Evolutionary conservation across 1,140 invertebrate species (phyloP).

Genomic region (Ceratosolen fusciceps): DNA sequence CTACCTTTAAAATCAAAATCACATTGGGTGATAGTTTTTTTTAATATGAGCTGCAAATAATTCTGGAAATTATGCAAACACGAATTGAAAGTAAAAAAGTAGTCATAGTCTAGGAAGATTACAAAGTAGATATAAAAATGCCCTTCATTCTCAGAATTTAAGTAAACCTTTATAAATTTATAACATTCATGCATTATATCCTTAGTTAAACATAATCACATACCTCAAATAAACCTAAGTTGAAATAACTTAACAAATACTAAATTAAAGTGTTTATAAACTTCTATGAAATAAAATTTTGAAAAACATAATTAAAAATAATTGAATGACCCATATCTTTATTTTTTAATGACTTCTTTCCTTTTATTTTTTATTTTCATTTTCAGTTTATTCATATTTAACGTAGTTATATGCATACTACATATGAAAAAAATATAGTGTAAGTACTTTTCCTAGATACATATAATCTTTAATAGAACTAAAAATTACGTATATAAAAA

Average conservation of each 20-base stretch:
- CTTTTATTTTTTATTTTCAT: background rate
- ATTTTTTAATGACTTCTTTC: background rate
- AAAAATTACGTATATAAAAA: no score
- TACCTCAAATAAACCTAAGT: background rate
- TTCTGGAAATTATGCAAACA: constrained; percentile 8
- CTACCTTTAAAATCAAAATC: background rate
- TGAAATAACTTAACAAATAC: background rate
- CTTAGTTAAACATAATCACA: no score
- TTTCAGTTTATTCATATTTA: no score
- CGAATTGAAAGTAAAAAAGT: background rate
- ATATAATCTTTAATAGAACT: no score
- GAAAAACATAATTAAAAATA: background rate
- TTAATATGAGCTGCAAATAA: background rate
- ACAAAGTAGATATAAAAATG: background rate
- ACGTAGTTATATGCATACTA: no score
- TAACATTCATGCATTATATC: background rate
- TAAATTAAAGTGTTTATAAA: no score
- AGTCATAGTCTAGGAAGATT: background rate
- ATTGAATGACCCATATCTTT: background rate
- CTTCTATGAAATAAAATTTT: background rate
- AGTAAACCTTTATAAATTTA: background rate
- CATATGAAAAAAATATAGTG: no score
- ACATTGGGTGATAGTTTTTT: background rate
- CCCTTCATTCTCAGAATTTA: background rate
- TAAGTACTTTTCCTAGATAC: no score